Evolutionary conservation across 2,113 vertebrate genomes (phyloP), one percentile per base, ranked within the genome.

Genomic region (Menidia beryllina): DNA sequence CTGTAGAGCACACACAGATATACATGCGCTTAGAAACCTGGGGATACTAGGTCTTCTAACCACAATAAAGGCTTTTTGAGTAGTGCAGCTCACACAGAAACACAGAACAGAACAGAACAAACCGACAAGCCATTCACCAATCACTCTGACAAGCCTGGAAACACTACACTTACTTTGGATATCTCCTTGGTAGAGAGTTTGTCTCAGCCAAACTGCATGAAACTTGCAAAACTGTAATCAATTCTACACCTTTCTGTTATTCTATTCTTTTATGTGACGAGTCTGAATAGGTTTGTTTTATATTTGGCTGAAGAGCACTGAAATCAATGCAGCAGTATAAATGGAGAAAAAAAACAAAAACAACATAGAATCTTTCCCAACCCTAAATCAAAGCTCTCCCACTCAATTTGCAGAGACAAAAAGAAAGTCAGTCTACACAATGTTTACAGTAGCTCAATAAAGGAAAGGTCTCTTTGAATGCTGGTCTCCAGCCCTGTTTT

Each of bases 161-260:
- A 63, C 56, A 66, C 41, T 10, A 45, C 50, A 61, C 15, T 17
- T 27, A 51, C 58, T 74, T 75, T 47, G 60, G 48, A 49, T 47
- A 72, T 25, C 30, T 50, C 26, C 41, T 51, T 51, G 77, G 61
- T 74, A 60, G n/a, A 60, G n/a, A 54, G 19, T 69, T 75, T 45
- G 63, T 84, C 72, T 60, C 26, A 50, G 49, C n/a, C 54, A 55
- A 76, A 72, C 50, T 73, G 55, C 60, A 72, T 69, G 63, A 27
- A 11, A 60, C 15, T 66, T 39, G n/a, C 58, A 38, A 54, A 21
- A 19, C 55, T 34, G 43, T 43, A 63, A 48, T n/a, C 17, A 69
- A 17, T 3, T 51, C 47, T 56, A 34, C 30, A 2, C 3, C 12
- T 23, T 47, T 52, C 58, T 17, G 1, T 55, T 62, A 13, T 55